These are phyloP conservation scores for Cerastis leucographa DNA, from an alignment of 2,888 invertebrate species.

Conservation along the genomic window DNA sequence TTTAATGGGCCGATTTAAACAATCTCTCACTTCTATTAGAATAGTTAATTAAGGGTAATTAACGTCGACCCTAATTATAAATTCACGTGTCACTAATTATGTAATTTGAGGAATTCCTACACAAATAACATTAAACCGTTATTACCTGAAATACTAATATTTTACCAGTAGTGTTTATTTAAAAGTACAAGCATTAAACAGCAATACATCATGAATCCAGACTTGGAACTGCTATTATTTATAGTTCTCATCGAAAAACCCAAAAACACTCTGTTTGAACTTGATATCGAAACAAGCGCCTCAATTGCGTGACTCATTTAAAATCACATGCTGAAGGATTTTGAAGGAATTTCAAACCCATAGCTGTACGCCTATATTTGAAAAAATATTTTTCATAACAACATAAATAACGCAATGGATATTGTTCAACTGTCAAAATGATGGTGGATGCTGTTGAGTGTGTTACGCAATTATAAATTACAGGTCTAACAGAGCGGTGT, in stretches of 20 bases:
- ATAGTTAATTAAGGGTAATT: conserved; percentile 21
- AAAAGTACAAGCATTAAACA: background rate
- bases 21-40: background rate
- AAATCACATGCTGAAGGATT: background rate
- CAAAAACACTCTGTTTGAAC: background rate
- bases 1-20: background rate
- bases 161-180: background rate
- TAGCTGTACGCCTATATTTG: background rate
- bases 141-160: background rate
- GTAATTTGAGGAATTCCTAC: background rate
- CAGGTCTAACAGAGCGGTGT: background rate
- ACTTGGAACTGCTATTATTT: background rate
- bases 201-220: background rate
- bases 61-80: conserved; percentile 2
- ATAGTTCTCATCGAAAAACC: background rate
- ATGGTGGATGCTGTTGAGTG: background rate
- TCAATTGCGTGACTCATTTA: background rate
- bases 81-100: background rate
- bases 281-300: background rate
- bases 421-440: background rate
- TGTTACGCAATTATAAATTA: background rate
- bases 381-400: background rate
- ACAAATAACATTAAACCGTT: background rate
- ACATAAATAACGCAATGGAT: background rate
- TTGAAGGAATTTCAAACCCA: background rate